A percentile compares a stretch with the other conserved stretches of the same genome.
These are phyloP conservation scores for Belgica antarctica DNA, from an alignment of 2,888 invertebrate species.

Conservation along the genomic window DNA sequence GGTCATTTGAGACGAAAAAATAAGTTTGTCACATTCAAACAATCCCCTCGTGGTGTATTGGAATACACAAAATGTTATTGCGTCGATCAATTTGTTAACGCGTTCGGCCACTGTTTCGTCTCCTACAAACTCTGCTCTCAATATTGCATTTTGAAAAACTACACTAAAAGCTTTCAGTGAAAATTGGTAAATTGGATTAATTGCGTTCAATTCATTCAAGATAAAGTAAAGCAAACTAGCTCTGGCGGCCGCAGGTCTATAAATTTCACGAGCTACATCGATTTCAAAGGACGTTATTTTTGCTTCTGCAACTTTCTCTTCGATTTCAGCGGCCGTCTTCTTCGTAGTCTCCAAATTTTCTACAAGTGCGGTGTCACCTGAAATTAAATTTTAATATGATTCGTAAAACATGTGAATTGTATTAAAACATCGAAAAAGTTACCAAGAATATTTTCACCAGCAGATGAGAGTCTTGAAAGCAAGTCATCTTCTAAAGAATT, in stretches of 20 bases:
- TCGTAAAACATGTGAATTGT: too few species aligned
- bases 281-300: conserved; percentile 89
- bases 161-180: conserved; percentile 95
- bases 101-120: conserved; percentile 69
- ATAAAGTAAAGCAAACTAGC: conserved; percentile 94
- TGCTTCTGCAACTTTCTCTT: conserved; percentile 85
- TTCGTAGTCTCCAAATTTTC: conserved; percentile 96
- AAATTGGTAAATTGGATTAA: conserved; percentile 96
- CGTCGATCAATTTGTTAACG: conserved; percentile 87
- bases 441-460: conserved; percentile 85
- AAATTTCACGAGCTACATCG: conserved; percentile 87
- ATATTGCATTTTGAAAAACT: conserved; percentile 96
- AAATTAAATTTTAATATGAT: too few species aligned
- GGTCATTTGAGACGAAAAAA: conserved; percentile 94
- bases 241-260: conserved; percentile 75
- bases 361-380: conserved; percentile 91
- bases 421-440: too few species aligned
- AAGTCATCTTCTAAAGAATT: conserved; percentile 92
- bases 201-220: conserved; percentile 89
- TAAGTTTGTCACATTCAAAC: conserved; percentile 94
- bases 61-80: conserved; percentile 91
- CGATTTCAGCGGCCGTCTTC: conserved; percentile 92
- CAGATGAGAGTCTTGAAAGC: conserved; percentile 83
- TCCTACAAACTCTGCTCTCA: conserved; percentile 73
- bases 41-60: conserved; percentile 91